Evolutionary conservation across 1,140 invertebrate genomes (phyloP).

Genomic region (Diachasmimorpha longicaudata): DNA sequence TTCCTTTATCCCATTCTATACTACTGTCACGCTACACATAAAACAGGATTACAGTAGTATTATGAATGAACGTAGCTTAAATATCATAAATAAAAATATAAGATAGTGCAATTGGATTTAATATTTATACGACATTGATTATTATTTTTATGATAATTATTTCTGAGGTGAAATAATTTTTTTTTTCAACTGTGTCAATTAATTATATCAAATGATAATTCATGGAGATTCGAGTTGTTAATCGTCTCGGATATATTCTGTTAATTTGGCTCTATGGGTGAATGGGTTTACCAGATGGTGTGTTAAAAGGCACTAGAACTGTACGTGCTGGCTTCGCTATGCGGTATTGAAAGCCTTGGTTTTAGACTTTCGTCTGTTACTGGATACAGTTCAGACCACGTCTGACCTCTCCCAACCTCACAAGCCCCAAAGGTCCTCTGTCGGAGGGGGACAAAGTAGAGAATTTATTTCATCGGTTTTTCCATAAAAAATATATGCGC

Average conservation of each 20-base stretch:
- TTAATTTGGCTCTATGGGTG: neutral
- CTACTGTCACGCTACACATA: neutral
- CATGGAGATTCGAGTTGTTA: too few species aligned
- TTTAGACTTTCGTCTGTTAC: neutral
- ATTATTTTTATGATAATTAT: too few species aligned
- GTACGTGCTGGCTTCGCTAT: neutral
- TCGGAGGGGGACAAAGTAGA: neutral
- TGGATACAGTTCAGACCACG: neutral
- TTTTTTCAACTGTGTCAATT: too few species aligned
- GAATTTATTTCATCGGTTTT: neutral
- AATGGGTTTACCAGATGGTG: neutral
- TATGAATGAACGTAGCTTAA: neutral
- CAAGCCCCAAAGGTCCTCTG: neutral
- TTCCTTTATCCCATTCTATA: conserved; percentile 15
- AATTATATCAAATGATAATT: too few species aligned
- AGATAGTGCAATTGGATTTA: too few species aligned
- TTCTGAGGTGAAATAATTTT: too few species aligned
- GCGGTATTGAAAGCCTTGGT: neutral
- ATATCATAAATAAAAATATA: neutral
- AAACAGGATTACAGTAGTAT: neutral
- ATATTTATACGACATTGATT: too few species aligned
- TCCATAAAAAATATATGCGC: neutral
- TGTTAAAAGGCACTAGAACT: neutral
- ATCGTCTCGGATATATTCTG: neutral
- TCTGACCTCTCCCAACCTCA: neutral